Conservation (phyloP, 2,113 vertebrate genomes). For the Amia ocellicauda region DNA sequence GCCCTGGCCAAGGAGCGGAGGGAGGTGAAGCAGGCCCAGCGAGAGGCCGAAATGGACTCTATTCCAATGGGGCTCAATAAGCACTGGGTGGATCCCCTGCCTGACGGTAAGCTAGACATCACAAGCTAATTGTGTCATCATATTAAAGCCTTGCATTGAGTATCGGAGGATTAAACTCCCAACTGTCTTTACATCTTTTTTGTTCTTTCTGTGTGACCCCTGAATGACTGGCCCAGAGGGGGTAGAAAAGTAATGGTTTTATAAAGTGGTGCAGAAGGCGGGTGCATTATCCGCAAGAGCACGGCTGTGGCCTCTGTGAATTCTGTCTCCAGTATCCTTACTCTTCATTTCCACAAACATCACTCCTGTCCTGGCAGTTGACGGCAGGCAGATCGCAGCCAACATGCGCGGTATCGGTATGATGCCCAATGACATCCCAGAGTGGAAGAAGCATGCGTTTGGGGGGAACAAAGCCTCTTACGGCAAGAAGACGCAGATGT, state of each 20-base stretch:
- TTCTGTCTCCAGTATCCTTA: no score
- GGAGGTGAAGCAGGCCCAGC: conserved; percentile 92
- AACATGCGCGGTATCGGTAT: conserved; percentile 99
- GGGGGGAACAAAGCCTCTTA: conserved; percentile 98
- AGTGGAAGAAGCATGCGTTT: conserved; percentile 98
- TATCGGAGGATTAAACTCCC: no score
- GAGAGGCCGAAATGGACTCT: conserved; percentile 98
- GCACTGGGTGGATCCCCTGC: conserved; percentile 97
- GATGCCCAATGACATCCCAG: conserved; percentile 98
- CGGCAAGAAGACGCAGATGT: conserved; percentile 92
- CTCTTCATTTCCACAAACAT: no score
- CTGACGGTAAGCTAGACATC: conserved; percentile 74
- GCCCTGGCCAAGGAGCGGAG: conserved; percentile 91
- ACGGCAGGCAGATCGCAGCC: conserved; percentile 94
- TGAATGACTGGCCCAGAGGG: no score
- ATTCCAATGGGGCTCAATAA: conserved; percentile 98
- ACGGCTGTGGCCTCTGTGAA: no score
- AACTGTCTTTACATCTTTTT: no score
- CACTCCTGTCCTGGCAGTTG: conserved; percentile 54
- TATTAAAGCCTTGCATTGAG: no score
- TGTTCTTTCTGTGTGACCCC: no score
- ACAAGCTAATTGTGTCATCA: neutral
- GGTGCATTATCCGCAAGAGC: no score
- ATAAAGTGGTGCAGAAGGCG: no score
- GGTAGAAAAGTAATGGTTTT: no score